Evolutionary conservation across 2,113 vertebrate genomes (phyloP).

Genomic region (Forbesichthys papilliferus): DNA sequence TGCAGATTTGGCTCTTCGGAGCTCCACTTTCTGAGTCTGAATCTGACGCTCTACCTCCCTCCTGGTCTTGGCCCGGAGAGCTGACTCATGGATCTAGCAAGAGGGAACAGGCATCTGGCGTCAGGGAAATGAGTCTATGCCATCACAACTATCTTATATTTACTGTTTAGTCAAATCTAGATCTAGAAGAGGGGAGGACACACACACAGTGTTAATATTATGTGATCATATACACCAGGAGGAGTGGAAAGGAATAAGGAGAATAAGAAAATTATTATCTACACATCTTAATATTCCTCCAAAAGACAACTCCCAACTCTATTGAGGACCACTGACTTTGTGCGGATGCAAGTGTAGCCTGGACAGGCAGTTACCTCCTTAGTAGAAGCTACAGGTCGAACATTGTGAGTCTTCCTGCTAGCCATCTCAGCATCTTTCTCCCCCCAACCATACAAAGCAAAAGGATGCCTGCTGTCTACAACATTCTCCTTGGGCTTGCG

Average conservation of each 20-base stretch:
- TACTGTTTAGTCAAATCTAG: no score
- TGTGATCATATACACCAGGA: not conserved
- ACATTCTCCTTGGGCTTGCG: constrained; percentile 60
- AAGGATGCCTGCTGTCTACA: constrained; percentile 85
- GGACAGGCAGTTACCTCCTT: constrained; percentile 75
- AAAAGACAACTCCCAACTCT: no score
- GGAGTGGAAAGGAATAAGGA: not conserved
- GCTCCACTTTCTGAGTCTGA: constrained; percentile 75
- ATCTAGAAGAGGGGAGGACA: no score
- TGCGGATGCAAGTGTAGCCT: not conserved
- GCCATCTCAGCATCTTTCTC: constrained; percentile 85
- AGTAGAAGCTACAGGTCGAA: constrained; percentile 83
- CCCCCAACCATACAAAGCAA: constrained; percentile 89
- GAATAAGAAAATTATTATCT: no score
- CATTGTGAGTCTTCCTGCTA: constrained; percentile 89
- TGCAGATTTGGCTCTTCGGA: constrained; percentile 76
- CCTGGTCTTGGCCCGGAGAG: constrained; percentile 88
- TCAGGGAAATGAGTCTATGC: not conserved
- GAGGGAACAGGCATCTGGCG: not conserved
- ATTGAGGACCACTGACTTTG: not conserved
- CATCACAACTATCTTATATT: no score
- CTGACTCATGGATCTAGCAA: constrained; percentile 88
- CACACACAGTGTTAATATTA: not conserved
- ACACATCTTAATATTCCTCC: no score
- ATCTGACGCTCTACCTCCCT: constrained; percentile 86